These are phyloP conservation scores for Peromyscus attwateri DNA, from an alignment of 2,797 vertebrate genomes.

Conservation along the genomic window DNA sequence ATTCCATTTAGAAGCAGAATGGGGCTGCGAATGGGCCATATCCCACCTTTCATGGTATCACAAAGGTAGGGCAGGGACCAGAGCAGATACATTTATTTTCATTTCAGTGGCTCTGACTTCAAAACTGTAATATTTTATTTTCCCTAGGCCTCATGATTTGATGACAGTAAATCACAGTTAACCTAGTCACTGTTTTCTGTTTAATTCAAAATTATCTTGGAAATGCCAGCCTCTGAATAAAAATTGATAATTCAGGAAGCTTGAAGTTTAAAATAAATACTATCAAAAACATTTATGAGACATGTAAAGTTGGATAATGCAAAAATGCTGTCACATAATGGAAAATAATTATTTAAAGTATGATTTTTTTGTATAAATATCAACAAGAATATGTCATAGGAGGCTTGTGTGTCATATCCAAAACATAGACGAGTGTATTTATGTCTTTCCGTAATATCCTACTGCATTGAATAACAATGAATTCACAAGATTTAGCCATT, in stretches of 20 bases:
- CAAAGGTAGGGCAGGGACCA: constrained; percentile 47
- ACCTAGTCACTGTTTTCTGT: background rate
- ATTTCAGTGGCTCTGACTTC: constrained; percentile 77
- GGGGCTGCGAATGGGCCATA: constrained; percentile 61
- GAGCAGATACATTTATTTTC: constrained; percentile 79
- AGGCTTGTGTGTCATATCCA: background rate
- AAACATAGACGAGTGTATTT: background rate
- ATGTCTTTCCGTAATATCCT: background rate
- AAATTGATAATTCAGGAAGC: background rate
- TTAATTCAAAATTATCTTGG: constrained; percentile 30
- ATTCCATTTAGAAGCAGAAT: constrained; percentile 79
- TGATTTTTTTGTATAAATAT: background rate
- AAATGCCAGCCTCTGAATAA: background rate
- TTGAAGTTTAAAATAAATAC: background rate
- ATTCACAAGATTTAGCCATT: background rate
- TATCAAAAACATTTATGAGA: background rate
- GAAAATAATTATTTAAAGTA: background rate
- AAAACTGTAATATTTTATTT: constrained; percentile 18
- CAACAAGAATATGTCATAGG: constrained; percentile 8
- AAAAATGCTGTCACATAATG: constrained; percentile 23
- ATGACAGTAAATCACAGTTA: background rate
- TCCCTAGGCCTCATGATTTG: background rate
- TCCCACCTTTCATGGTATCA: constrained; percentile 59
- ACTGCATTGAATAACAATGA: background rate
- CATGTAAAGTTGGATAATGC: background rate